Evolutionary conservation across 2,797 vertebrate genomes (phyloP).

Genomic region (Anguilla pacifica): DNA sequence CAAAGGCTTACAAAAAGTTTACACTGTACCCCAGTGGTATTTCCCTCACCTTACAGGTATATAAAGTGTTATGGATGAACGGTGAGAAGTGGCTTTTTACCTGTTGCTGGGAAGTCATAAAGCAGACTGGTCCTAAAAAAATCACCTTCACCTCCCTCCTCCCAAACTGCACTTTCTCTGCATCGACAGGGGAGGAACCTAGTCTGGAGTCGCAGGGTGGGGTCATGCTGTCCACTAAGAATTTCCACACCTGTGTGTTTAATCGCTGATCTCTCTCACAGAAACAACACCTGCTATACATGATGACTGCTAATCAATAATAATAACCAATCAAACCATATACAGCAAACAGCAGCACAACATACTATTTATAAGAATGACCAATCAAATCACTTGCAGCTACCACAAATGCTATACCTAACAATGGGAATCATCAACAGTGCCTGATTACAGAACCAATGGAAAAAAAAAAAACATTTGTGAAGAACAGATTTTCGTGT

Average conservation of each 20-base stretch:
- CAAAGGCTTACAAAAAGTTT: too few relatives aligned
- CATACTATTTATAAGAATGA: neutral
- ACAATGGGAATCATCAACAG: too few relatives aligned
- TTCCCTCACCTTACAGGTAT: too few relatives aligned
- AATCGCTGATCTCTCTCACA: neutral
- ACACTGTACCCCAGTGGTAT: too few relatives aligned
- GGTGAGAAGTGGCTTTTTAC: neutral
- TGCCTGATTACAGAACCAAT: neutral
- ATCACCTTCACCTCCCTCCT: slow-evolving; percentile 64
- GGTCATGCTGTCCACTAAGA: slow-evolving; percentile 61
- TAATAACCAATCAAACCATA: neutral
- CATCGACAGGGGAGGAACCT: slow-evolving; percentile 53
- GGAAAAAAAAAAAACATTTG: neutral
- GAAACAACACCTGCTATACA: neutral
- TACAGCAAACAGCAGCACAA: neutral
- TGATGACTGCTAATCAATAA: neutral
- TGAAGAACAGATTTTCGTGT: too few relatives aligned
- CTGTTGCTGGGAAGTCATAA: too few relatives aligned
- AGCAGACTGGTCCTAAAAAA: neutral
- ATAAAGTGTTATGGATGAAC: neutral
- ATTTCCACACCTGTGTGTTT: slow-evolving; percentile 64
- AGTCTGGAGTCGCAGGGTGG: slow-evolving; percentile 59
- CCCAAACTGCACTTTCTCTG: slow-evolving; percentile 77
- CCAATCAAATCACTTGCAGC: neutral
- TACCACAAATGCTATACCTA: neutral